A percentile compares a stretch with the other conserved stretches of the same genome.
These are phyloP conservation scores for Thecophora atra DNA, from an alignment of 2,888 invertebrate genomes.

Conservation along the genomic window DNA sequence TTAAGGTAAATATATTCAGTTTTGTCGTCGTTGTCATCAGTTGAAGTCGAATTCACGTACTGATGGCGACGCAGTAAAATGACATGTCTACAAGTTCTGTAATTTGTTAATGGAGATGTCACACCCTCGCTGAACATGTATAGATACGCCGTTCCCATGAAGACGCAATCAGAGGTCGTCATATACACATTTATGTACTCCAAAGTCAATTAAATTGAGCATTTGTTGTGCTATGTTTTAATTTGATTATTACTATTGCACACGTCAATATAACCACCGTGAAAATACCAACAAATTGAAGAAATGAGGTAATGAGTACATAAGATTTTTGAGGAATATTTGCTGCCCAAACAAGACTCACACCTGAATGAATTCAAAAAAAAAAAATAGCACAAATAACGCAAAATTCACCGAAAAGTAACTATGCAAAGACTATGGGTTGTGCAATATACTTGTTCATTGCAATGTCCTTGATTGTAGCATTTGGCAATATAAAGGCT, in stretches of 20 bases:
- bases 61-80: background rate
- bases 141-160: background rate
- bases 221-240: constrained; percentile 52
- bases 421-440: constrained; percentile 22
- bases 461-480: constrained; percentile 30
- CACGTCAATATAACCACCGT: constrained; percentile 24
- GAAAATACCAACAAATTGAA: constrained; percentile 13
- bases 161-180: background rate
- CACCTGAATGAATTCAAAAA: background rate
- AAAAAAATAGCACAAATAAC: constrained; percentile 16
- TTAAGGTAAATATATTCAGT: no score
- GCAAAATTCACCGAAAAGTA: background rate
- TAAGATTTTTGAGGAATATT: no score
- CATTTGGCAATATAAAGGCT: constrained; percentile 40
- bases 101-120: constrained; percentile 28
- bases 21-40: no score
- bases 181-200: no score
- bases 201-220: constrained; percentile 18
- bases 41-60: no score
- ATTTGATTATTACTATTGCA: constrained; percentile 14
- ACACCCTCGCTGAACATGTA: background rate
- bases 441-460: constrained; percentile 9
- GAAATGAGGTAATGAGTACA: no score
- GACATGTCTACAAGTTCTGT: background rate
- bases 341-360: no score